phyloP scores from a whole-genome alignment of 2,797 vertebrate species.

The Philypnodon macrostomus region DNA sequence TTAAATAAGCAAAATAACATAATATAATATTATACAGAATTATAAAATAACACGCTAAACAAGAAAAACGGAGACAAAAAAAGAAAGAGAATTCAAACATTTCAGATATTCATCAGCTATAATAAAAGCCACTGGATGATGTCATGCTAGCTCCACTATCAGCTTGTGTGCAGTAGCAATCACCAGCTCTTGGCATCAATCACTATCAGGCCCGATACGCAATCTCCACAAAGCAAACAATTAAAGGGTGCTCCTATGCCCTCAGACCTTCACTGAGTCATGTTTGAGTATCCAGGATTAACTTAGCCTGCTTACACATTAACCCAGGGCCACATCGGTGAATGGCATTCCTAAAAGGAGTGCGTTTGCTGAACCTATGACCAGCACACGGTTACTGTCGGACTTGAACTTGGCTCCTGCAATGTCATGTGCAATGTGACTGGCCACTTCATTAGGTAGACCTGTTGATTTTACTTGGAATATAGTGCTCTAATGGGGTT shows the following conservation, averaged over 20 bases:
- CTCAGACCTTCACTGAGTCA: constrained; percentile 54
- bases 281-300: constrained; percentile 59
- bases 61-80: too few relatives aligned
- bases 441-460: neutral
- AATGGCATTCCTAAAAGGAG: constrained; percentile 59
- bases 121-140: too few relatives aligned
- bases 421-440: constrained; percentile 17
- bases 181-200: constrained; percentile 49
- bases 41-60: too few relatives aligned
- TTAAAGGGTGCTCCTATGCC: constrained; percentile 63
- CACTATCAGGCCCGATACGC: constrained; percentile 51
- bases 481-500: too few relatives aligned
- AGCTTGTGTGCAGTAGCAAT: constrained; percentile 39
- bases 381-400: constrained; percentile 25
- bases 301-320: constrained; percentile 61
- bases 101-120: too few relatives aligned
- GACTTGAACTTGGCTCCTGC: constrained; percentile 40
- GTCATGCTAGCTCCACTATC: constrained; percentile 33
- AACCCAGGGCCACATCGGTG: constrained; percentile 33
- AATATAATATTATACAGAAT: too few relatives aligned
- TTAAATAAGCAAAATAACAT: too few relatives aligned
- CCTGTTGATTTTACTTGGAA: too few relatives aligned
- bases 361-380: constrained; percentile 39
- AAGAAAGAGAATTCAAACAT: too few relatives aligned
- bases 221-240: constrained; percentile 75